Evolutionary conservation across 2,113 vertebrate species (phyloP), one percentile per base, ranked within the genome.

Genomic region (Dipodomys ordii): DNA sequence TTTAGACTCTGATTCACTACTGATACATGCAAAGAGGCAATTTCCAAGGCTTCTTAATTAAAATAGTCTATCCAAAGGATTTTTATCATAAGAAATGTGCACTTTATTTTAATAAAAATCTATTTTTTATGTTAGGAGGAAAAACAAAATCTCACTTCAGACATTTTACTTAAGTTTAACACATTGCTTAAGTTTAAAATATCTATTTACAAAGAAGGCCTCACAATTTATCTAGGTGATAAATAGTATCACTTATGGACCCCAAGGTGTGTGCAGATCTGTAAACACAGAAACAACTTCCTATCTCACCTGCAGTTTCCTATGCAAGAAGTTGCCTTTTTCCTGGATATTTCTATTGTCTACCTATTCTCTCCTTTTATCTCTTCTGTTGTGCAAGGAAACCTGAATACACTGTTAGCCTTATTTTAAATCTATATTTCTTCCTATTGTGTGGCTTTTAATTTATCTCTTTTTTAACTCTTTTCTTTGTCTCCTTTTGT

Each of bases 61-160:
- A 97, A 94, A 94, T 80, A 92, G 62, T 91, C 72, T 67, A 95
- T 72, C n/a, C 80, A 82, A 86, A 8, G 18, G 27, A 57, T 83
- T 87, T 74, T 95, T 78, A 90, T 71, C 44, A 46, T 71, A 76
- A 15, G 12, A 92, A 92, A 92, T 86, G 83, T 86, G 49, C 60
- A 86, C 92, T 93, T 96, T 79, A 82, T 69, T 92, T 95, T 69
- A 79, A 83, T 87, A 92, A 65, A 39, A 62, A 80, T 85, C 6
- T 32, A 78, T 78, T 93, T 91, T 44, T 87, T 35, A n/a, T 64
- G 28, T 64, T 83, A 71, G 35, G n/a, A 67, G 79, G 27, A 22
- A 85, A 92, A 83, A 82, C 35, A 28, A 78, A 92, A 57, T 4
- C 71, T 96, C 4, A 27, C 72, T 68, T 82, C 46, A 92, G 81